Evolutionary conservation across 2,113 vertebrate genomes (phyloP).

Genomic region (Hippoglossus stenolepis): DNA sequence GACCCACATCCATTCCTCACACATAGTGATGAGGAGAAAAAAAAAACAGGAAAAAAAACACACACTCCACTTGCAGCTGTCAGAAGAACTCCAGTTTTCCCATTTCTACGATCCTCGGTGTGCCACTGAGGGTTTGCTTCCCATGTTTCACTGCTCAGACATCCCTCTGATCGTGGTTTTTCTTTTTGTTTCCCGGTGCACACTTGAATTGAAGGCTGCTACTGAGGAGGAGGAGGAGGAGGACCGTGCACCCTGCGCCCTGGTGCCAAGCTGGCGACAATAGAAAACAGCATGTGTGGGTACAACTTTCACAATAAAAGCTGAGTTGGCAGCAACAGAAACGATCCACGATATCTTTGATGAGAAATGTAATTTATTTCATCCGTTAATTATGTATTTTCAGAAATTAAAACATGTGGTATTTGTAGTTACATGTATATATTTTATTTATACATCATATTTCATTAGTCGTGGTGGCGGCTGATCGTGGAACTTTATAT

Average conservation of each 20-base stretch:
- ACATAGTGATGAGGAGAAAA: conserved; percentile 63
- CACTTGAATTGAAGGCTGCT: conserved; percentile 66
- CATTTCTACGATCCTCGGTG: conserved; percentile 60
- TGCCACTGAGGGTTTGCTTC: conserved; percentile 31
- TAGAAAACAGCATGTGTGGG: background rate
- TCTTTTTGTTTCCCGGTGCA: conserved; percentile 52
- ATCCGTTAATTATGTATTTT: background rate
- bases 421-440: background rate
- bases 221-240: conserved; percentile 58
- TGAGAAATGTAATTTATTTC: background rate
- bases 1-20: conserved; percentile 69
- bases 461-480: background rate
- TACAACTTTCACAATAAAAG: conserved; percentile 67
- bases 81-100: conserved; percentile 49
- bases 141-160: conserved; percentile 51
- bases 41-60: conserved; percentile 5
- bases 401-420: background rate
- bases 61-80: conserved; percentile 51
- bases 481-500: no score
- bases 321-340: background rate
- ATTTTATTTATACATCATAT: background rate
- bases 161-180: conserved; percentile 42
- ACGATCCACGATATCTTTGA: background rate
- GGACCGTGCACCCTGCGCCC: conserved; percentile 37
- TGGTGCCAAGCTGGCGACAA: conserved; percentile 32